phyloP scores from a whole-genome alignment of 1,140 invertebrate genomes.

The Plutomurus gul region DNA sequence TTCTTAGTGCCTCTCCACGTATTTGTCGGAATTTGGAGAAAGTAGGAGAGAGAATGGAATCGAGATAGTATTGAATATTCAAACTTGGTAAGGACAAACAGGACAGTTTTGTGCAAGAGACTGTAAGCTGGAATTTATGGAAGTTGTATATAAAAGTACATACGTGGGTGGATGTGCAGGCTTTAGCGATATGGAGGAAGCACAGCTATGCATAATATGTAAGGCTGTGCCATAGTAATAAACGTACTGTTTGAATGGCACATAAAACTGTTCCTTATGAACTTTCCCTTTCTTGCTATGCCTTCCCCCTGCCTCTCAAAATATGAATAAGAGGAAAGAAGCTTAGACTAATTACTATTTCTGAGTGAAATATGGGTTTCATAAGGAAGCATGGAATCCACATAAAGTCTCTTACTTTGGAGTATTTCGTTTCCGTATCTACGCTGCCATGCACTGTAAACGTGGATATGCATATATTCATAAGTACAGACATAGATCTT shows the following conservation, averaged over 20 bases:
- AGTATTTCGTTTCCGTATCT: neutral
- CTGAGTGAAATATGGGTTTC: constrained; percentile 50
- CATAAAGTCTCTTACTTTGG: constrained; percentile 10
- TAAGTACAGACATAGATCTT: neutral
- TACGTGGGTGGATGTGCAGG: neutral
- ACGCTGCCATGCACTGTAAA: neutral
- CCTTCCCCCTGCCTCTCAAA: constrained; percentile 7
- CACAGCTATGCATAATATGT: neutral
- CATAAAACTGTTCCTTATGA: constrained; percentile 15
- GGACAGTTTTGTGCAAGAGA: neutral
- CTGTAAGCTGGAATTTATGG: neutral
- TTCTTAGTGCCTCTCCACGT: neutral
- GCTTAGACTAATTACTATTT: constrained; percentile 52
- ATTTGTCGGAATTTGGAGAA: neutral
- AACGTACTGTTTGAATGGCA: neutral
- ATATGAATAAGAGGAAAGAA: constrained; percentile 34
- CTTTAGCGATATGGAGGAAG: neutral
- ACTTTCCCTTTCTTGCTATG: neutral
- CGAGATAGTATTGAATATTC: neutral
- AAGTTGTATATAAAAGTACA: neutral
- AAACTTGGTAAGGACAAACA: neutral
- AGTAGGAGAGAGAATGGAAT: neutral
- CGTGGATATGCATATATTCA: neutral
- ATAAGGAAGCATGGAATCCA: constrained; percentile 37
- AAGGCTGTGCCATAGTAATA: neutral